Evolutionary conservation across 2,113 vertebrate genomes (phyloP).

Genomic region (Pandion haliaetus): DNA sequence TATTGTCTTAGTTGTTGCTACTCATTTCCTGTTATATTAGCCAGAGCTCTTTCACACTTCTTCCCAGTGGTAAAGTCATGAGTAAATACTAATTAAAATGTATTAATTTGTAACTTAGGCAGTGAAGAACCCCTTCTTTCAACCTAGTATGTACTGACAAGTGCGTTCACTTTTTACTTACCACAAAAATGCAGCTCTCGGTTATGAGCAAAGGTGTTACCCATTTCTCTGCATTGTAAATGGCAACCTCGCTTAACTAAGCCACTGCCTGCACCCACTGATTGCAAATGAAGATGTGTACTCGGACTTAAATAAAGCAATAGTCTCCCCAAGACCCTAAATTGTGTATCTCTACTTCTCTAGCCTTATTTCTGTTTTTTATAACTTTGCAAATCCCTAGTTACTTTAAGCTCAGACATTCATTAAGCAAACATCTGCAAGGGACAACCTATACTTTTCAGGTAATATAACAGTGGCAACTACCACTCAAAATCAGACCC

Average conservation of each 20-base stretch:
- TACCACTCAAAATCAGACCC: not conserved
- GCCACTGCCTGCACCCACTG: too few species aligned
- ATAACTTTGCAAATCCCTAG: not conserved
- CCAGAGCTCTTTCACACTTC: not conserved
- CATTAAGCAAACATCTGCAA: not conserved
- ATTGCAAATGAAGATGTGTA: not conserved
- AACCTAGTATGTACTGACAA: not conserved
- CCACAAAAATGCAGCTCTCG: not conserved
- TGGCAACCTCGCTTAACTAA: not conserved
- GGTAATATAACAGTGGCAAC: not conserved
- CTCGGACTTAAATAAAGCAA: not conserved
- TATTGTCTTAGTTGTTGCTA: not conserved
- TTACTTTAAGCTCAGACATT: not conserved
- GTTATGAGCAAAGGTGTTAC: not conserved
- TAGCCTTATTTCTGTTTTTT: not conserved
- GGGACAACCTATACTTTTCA: not conserved
- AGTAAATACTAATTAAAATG: not conserved
- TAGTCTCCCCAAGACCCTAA: not conserved
- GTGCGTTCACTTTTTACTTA: not conserved
- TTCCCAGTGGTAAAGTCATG: not conserved
- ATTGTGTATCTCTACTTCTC: not conserved
- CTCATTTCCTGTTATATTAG: not conserved
- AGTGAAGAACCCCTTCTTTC: not conserved
- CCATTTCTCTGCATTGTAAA: not conserved
- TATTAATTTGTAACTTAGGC: not conserved